Evolutionary conservation across 2,113 vertebrate genomes (phyloP), one percentile per base, ranked within the genome.

Genomic region (Cinclus mexicanus): DNA sequence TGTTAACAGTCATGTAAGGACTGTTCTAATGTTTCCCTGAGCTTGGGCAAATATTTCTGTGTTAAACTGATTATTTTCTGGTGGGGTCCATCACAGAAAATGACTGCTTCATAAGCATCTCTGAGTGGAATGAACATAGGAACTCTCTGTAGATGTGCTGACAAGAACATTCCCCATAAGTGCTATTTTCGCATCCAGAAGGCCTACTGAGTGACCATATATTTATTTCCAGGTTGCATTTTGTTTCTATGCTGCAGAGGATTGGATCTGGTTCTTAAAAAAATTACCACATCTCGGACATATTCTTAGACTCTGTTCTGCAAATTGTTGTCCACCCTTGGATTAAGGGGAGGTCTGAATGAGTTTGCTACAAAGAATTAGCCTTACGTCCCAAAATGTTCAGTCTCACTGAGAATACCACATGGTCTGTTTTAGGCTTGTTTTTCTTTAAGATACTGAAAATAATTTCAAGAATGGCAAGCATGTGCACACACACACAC

Each of bases 91-190:
- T 74, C 10, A 18, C 25, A 53, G 50, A 56, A 72, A 12, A 37
- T 41, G 21, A 2, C 47, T 72, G 10, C n/a, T 94, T 81, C 10
- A 2, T 44, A 61, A 49, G 12, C 22, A 6, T 69, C 57, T 85
- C 46, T 55, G 56, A 74, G 39, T 33, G 23, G 35, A 87, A 79
- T 52, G 33, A 71, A 22, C 16, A 35, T 50, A 56, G 8, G 14
- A 81, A 25, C 18, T 65, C 42, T 61, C 83, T 28, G 31, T 39
- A 49, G 12, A n/a, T 0, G 0, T 61, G 11, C 28, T 49, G 59
- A 65, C 42, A 68, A 79, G 19, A 87, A 5, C 37, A 61, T 63
- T 22, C 25, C 14, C 16, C 14, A n/a, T 8, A 67, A 89, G 14
- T 37, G 25, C 5, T 77, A n/a, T 70, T 74, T 64, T 57, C 87